Evolutionary conservation across 2,113 vertebrate genomes (phyloP), one percentile per base, ranked within the genome.

Genomic region (Epinephelus fuscoguttatus): DNA sequence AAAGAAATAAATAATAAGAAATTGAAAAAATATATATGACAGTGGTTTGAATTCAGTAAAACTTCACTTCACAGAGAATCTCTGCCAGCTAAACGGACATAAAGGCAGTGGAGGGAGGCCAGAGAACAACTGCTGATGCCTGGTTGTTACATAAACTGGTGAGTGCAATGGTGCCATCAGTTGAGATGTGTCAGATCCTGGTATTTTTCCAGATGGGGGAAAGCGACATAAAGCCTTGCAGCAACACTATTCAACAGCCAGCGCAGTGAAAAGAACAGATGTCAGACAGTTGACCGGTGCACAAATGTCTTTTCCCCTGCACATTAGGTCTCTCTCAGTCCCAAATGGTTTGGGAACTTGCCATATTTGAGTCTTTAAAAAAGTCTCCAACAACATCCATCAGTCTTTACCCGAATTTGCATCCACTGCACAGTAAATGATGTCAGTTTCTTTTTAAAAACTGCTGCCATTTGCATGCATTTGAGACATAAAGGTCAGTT

Each of bases 231-330:
- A 85, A 78, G 56, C 45, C 60, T 74, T 25, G 45, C 61, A 62
- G 64, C 27, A 17, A 70, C 57, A 70, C 64, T 64, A 25, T 70
- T 81, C 52, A 64, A 57, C 57, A 74, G 61, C 71, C 84, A 78
- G 47, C 2, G 1, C 13, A 1, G 62, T 80, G 18, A 76, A 69
- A 76, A 59, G 67, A 88, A 78, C 79, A 85, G 75, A 82, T 88
- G 70, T 80, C 79, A 59, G 57, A 63, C 23, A 64, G 67, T 67
- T 71, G 66, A 82, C 27, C 63, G 3, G 42, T 60, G 8, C 37
- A 55, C 33, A 88, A 77, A 80, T 49, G 25, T 9, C 21, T 23
- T 71, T 78, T 50, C 10, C 23, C 25, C 75, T 61, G 61, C 4
- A 45, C 47, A 72, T 74, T 19, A 21, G 1, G 52, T 69, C 25